Evolutionary conservation across 2,113 vertebrate species (phyloP), one percentile per base, ranked within the genome.

Genomic region (Gymnogyps californianus): DNA sequence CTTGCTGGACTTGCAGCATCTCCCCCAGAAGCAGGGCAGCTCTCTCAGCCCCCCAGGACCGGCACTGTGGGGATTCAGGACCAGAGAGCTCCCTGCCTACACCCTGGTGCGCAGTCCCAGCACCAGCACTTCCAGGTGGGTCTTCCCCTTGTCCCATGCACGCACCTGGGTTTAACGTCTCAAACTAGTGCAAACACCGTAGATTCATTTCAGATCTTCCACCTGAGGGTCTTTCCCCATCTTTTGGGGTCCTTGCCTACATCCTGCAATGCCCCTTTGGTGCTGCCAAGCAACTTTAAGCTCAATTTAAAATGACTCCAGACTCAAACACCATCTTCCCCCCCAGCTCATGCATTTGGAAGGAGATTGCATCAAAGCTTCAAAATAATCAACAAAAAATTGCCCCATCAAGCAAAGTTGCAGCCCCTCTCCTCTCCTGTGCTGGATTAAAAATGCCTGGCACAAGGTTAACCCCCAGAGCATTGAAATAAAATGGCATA

Each of bases 401-500:
- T 28, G 32, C 57, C 69, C 49, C 52, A 38, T 94, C 93, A 71
- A 62, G 38, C 24, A 49, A 87, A 58, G 47, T 13, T 90, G 79
- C 74, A 90, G 8, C 18, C 59, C 47, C 62, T 93, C 87, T 96
- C 69, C 69, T 66, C 64, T 82, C 36, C 32, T 7, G 0, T 44
- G 49, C 72, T 62, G 40, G 66, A 51, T 90, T 96, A 64, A 92
- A 96, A 93, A 42, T 13, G 87, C 87, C 84, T 93, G 92, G 78
- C 89, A 84, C 69, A 54, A 46, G 19, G 75, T 85, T 91, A 89
- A 93, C n/a, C 28, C 54, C 69, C 47, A 13, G 66, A 89, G 71
- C 55, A 66, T 62, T 82, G 93, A 96, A 97, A 95, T 85, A 77
- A 97, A 96, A 94, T 69, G 91, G 89, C 79, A 89, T 91, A 69